Base-by-base conservation (phyloP, 1,140 invertebrate genomes). In the Solenopsis fugax region DNA sequence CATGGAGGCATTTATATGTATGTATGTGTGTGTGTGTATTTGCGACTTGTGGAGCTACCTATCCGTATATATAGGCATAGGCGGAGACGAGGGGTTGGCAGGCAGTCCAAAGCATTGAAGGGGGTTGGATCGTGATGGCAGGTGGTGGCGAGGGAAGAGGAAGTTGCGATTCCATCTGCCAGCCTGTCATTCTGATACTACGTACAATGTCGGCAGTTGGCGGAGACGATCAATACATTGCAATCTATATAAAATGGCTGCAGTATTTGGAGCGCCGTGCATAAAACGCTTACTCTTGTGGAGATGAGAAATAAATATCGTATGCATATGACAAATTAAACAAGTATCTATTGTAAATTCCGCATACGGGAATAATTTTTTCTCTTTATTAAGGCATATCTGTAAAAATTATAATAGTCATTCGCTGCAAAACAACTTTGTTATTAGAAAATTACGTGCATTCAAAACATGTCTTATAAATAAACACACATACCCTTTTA, bases 211-310 rank as follows among this genome's bases (percentile, higher is more conserved):
- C 92, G 93, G 93, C 91, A 93, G 92, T 93, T 91, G 92, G 89
- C 92, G 91, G 90, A 90, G 92, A 91, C 93, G 95, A 95, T 95
- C 95, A 95, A 95, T 95, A 95, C 94, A 91, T 94, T 93, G 93
- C 94, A 95, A 95, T 95, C 94, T 94, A 94, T 95, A 95, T 93
- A 95, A 95, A 95, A 95, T 95, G 94, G 95, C 94, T 95, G 93
- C 93, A 93, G 90, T 91, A 92, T 94, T 93, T 93, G 87, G 85
- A 90, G 87, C 78, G 73, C 85, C 50, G 80, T 89, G 90, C 86
- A 91, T 91, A 91, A 90, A 90, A 81, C 75, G 89, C 54, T 69
- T 18, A 71, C 29, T n/a, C 54, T 56, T 45, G 48, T 29, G 41
- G 48, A 64, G 82, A 78, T 21, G 73, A 29, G 50, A 76, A 75